Evolutionary conservation across 2,113 vertebrate genomes (phyloP), one percentile per base, ranked within the genome.

Genomic region (Chitala chitala): DNA sequence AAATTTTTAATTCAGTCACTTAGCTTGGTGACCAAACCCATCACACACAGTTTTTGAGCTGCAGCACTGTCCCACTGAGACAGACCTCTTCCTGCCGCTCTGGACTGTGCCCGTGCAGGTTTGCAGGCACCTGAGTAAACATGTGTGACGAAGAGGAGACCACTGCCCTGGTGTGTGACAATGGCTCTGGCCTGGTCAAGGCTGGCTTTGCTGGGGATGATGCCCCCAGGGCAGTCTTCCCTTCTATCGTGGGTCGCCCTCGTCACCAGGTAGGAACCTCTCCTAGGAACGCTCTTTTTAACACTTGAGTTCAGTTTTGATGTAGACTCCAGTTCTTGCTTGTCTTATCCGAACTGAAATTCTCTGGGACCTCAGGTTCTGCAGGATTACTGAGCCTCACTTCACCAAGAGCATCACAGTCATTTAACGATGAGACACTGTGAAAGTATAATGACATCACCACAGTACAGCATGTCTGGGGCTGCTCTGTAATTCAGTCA

Each of bases 121-220:
- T 64, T 72, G 36, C 76, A 77, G 36, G 53, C 10, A 54, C 53
- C 44, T 61, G 69, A 55, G 54, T 69, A 38, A 59, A 7, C 64
- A 61, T 17, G 61, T 71, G 72, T 38, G 68, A 77, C 48, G 74
- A 68, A 56, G 75, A 79, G 31, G 78, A 79, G 55, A 79, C 75
- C 26, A 77, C 69, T n/a, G 74, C 78, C 7, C 48, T 79, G 69
- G 78, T 77, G 71, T 70, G 74, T 54, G 78, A 79, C 78, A 79
- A 79, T 46, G 78, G 78, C 33, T 79, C 78, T 7, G 78, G 78
- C 29, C 71, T 79, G 31, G 77, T 76, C 22, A 79, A 79, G 72
- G 78, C 75, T 13, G 78, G 78, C 42, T 79, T 79, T 29, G 78
- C 78, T 7, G 78, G 78, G 3, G 78, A 79, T 50, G 78, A 79